Conservation (phyloP, 2,113 vertebrate species). For the Rhombomys opimus region DNA sequence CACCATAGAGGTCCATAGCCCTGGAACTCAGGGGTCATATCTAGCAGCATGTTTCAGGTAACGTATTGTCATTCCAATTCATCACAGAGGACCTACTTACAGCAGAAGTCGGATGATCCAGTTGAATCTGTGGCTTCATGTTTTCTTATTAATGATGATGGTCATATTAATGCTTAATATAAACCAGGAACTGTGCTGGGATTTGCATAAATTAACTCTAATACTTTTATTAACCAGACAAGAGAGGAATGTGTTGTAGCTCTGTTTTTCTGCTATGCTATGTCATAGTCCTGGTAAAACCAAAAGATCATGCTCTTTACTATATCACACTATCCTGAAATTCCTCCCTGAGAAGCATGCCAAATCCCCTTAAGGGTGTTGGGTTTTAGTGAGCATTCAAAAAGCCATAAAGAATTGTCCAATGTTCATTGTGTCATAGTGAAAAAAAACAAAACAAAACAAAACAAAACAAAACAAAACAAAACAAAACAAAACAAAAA, state of each 20-base stretch:
- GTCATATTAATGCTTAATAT: slow-evolving; percentile 47
- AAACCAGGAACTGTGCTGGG: slow-evolving; percentile 17
- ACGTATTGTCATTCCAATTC: neutral
- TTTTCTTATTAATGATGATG: slow-evolving; percentile 49
- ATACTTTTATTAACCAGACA: slow-evolving; percentile 54
- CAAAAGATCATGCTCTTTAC: neutral
- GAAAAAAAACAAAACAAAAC: neutral
- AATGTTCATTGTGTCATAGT: neutral
- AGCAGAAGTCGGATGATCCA: neutral
- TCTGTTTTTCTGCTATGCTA: neutral
- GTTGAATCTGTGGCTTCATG: slow-evolving; percentile 22
- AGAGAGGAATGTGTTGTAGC: slow-evolving; percentile 1
- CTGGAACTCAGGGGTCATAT: neutral
- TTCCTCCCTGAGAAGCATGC: neutral
- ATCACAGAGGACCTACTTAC: neutral
- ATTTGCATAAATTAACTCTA: slow-evolving; percentile 67
- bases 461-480: too few species aligned
- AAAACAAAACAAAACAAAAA: too few species aligned
- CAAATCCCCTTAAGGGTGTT: neutral
- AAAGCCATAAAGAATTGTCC: neutral
- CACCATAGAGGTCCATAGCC: neutral
- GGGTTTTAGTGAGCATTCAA: neutral
- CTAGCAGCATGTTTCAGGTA: neutral
- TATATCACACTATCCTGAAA: neutral
- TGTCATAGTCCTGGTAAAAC: neutral